phyloP scores from a whole-genome alignment of 2,797 vertebrate species.

The Sebastes oblongus region DNA sequence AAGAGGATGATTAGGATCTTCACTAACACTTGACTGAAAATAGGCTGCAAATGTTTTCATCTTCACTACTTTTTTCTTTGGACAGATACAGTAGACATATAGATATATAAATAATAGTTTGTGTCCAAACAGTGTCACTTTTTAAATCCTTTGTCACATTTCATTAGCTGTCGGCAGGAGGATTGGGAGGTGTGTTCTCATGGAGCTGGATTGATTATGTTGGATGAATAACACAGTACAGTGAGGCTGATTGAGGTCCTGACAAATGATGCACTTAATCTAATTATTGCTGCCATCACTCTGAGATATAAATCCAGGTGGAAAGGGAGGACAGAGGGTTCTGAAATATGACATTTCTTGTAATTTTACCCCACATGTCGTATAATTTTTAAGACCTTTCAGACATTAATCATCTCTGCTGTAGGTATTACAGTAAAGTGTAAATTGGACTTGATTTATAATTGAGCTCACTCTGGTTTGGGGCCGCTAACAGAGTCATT shows the following conservation, averaged over 20 bases:
- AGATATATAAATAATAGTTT: not conserved
- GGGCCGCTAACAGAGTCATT: slow-evolving; percentile 1
- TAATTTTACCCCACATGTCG: slow-evolving; percentile 1
- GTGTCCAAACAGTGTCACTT: not conserved
- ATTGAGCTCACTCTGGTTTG: not conserved
- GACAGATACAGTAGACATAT: not conserved
- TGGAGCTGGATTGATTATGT: slow-evolving; percentile 37
- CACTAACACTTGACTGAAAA: not conserved
- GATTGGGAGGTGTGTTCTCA: not conserved
- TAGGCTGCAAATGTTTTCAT: not conserved
- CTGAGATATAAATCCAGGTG: slow-evolving; percentile 11
- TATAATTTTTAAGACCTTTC: slow-evolving; percentile 16
- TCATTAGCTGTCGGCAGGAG: not conserved
- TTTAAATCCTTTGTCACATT: slow-evolving; percentile 13
- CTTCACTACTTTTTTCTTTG: not conserved
- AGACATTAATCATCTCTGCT: slow-evolving; percentile 25
- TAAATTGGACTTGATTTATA: slow-evolving; percentile 41
- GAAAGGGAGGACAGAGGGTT: slow-evolving; percentile 4
- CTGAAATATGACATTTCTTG: not conserved
- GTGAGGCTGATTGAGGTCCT: slow-evolving; percentile 21
- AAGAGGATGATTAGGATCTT: not conserved
- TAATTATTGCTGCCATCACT: not conserved
- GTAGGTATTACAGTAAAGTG: not conserved
- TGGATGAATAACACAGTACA: slow-evolving; percentile 30
- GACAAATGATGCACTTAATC: not conserved